phyloP scores from a whole-genome alignment of 2,797 vertebrate genomes.

The Phaenicophaeus curvirostris region DNA sequence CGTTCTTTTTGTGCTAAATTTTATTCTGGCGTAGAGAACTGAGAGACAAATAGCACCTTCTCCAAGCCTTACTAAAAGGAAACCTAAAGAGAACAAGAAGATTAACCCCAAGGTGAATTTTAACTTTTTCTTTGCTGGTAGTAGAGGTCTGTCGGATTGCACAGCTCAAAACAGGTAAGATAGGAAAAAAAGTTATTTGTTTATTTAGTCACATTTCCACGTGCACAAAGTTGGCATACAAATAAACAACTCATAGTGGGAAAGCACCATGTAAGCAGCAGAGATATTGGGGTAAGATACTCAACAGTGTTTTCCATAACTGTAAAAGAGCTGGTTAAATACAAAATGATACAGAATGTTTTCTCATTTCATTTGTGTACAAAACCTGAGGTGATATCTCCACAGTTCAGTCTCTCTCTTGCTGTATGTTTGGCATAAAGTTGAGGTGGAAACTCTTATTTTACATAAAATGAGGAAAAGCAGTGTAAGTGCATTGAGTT shows the following conservation, averaged over 20 bases:
- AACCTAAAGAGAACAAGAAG: not conserved
- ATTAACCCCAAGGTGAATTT: not conserved
- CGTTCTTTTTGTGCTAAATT: not conserved
- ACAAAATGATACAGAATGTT: not conserved
- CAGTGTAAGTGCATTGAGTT: not conserved
- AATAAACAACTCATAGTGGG: not conserved
- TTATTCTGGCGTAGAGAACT: not conserved
- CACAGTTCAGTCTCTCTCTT: slow-evolving; percentile 14
- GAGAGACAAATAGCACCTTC: slow-evolving; percentile 16
- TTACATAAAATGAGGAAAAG: slow-evolving; percentile 26
- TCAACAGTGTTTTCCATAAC: not conserved
- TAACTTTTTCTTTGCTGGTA: slow-evolving; percentile 10
- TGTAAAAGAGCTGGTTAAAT: not conserved
- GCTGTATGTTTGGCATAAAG: slow-evolving; percentile 34
- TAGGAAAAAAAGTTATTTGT: not conserved
- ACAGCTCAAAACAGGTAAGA: not conserved
- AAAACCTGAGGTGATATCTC: not conserved
- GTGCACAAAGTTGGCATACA: not conserved
- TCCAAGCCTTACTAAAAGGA: not conserved
- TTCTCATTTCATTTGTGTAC: slow-evolving; percentile 21
- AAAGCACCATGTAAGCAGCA: not conserved
- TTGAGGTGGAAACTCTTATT: not conserved
- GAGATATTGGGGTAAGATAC: not conserved
- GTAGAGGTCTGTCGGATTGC: not conserved
- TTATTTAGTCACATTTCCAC: not conserved